A percentile compares a stretch with the other conserved stretches of the same genome.
Conservation (phyloP, 1,140 invertebrate species). For the Zaprionus ornatus region DNA sequence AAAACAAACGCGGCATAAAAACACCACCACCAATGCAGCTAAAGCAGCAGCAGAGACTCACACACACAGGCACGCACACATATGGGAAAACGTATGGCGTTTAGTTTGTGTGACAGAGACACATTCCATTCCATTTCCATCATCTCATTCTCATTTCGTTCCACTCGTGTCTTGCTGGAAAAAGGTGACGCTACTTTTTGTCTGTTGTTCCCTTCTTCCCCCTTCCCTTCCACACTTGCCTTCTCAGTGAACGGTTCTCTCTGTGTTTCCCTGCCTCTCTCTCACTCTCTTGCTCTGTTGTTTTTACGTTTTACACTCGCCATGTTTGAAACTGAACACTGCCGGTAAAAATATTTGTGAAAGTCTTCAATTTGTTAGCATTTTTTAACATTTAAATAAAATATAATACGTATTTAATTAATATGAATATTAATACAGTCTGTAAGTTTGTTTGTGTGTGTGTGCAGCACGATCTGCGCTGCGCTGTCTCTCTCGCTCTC, state of each 20-base stretch:
- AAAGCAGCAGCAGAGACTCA: slow-evolving; percentile 11
- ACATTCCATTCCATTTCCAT: slow-evolving; percentile 69
- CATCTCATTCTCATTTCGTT: slow-evolving; percentile 53
- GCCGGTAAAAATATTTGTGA: slow-evolving; percentile 45
- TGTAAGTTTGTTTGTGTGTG: slow-evolving; percentile 18
- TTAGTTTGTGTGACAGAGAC: slow-evolving; percentile 17
- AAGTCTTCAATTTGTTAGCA: neutral
- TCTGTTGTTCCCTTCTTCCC: slow-evolving; percentile 9
- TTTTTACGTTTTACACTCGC: slow-evolving; percentile 55
- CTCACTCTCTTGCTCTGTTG: slow-evolving; percentile 12
- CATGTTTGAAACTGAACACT: slow-evolving; percentile 76
- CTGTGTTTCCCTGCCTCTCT: slow-evolving; percentile 4
- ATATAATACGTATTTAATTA: too few species aligned
- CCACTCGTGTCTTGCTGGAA: slow-evolving; percentile 50
- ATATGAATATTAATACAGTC: neutral
- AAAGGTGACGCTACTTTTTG: slow-evolving; percentile 79
- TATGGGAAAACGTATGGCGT: slow-evolving; percentile 43
- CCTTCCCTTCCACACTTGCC: slow-evolving; percentile 20
- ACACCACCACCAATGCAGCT: slow-evolving; percentile 51
- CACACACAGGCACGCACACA: slow-evolving; percentile 36
- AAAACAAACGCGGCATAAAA: slow-evolving; percentile 78
- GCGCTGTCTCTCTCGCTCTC: slow-evolving; percentile 8
- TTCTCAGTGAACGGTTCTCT: slow-evolving; percentile 1
- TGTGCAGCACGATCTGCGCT: slow-evolving; percentile 30
- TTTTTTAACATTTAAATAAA: too few species aligned